Evolutionary conservation across 2,888 invertebrate species (phyloP).

Genomic region (Sycophila texana): DNA sequence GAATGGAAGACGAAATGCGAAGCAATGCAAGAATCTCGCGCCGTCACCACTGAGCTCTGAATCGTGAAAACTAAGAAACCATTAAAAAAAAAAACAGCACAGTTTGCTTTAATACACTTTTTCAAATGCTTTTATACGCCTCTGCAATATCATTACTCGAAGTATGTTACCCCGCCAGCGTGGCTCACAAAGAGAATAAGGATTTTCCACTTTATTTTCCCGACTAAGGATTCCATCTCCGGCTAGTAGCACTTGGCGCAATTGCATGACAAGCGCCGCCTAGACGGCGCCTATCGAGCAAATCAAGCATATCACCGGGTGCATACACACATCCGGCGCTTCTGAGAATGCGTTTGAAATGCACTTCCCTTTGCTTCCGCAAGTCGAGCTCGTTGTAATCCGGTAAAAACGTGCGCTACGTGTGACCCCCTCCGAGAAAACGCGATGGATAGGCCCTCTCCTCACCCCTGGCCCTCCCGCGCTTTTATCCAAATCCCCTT

Average conservation of each 20-base stretch:
- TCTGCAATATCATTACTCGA: neutral
- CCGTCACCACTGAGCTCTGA: no score
- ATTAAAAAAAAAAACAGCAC: no score
- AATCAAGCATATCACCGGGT: constrained; percentile 32
- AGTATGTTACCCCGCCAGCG: neutral
- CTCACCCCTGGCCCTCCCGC: neutral
- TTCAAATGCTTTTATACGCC: neutral
- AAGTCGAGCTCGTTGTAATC: constrained; percentile 36
- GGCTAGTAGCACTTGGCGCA: neutral
- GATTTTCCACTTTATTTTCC: neutral
- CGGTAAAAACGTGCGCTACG: constrained; percentile 45
- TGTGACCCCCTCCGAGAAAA: constrained; percentile 43
- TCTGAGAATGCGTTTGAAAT: constrained; percentile 21
- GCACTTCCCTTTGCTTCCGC: constrained; percentile 14
- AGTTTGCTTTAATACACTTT: neutral
- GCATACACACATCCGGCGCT: neutral
- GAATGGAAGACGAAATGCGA: no score
- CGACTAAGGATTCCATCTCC: neutral
- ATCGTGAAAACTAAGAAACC: no score
- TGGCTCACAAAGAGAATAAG: neutral
- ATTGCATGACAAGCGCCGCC: constrained; percentile 8
- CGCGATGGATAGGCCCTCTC: constrained; percentile 22
- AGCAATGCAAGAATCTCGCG: no score
- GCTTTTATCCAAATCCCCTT: constrained; percentile 52
- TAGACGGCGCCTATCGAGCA: constrained; percentile 1